These are phyloP conservation scores for Bambusicola thoracicus DNA, from an alignment of 2,113 vertebrate genomes.

Conservation along the genomic window DNA sequence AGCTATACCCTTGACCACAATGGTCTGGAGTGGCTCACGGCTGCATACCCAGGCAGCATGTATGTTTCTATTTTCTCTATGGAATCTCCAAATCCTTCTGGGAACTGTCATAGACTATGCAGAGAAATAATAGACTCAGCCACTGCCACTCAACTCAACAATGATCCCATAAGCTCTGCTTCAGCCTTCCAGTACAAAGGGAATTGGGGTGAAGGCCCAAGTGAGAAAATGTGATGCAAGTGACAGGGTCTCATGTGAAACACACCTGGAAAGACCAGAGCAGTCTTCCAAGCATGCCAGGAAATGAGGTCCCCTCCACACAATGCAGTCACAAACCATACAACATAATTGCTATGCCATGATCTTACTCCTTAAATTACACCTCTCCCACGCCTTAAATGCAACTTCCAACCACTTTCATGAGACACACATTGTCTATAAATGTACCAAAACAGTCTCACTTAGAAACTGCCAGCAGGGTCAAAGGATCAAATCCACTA, in stretches of 20 bases:
- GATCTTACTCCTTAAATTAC: background rate
- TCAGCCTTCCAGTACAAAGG: too few relatives aligned
- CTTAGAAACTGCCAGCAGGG: background rate
- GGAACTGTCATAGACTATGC: too few relatives aligned
- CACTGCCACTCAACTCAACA: too few relatives aligned
- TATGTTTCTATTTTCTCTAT: too few relatives aligned
- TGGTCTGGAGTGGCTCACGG: background rate
- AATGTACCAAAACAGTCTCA: background rate
- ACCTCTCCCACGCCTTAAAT: background rate
- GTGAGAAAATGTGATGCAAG: background rate
- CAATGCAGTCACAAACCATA: background rate
- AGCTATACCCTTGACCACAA: background rate
- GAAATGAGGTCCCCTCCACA: background rate
- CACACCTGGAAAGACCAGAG: background rate
- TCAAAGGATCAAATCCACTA: background rate
- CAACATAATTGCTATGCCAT: background rate
- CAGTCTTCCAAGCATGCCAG: background rate
- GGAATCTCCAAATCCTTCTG: too few relatives aligned
- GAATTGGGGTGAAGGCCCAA: background rate
- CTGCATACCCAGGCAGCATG: too few relatives aligned
- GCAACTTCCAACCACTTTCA: background rate
- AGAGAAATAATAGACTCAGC: too few relatives aligned
- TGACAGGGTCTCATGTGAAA: background rate
- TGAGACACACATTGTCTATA: background rate
- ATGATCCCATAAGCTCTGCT: too few relatives aligned